A percentile compares a stretch with the other conserved stretches of the same genome.
phyloP scores from a whole-genome alignment of 2,888 invertebrate genomes.

The Autographa pulchrina region DNA sequence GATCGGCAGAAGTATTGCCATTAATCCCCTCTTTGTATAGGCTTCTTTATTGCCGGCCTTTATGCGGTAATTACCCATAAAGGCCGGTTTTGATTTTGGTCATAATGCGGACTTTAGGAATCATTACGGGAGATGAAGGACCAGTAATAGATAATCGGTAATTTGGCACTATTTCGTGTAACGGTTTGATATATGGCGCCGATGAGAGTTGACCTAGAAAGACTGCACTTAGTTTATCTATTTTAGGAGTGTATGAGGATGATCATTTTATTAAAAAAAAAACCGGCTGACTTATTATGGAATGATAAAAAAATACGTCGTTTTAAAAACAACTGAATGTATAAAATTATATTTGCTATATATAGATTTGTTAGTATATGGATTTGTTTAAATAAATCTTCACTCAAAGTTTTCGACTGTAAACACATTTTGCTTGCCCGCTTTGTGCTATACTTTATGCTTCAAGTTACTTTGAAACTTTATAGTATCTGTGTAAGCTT shows the following conservation, averaged over 20 bases:
- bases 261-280: too few relatives aligned
- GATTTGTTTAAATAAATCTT: too few relatives aligned
- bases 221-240: background rate
- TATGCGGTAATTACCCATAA: slow-evolving; percentile 46
- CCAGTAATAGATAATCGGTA: slow-evolving; percentile 38
- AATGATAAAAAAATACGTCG: too few relatives aligned
- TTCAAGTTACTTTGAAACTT: background rate
- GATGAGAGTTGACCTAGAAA: slow-evolving; percentile 15
- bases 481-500: background rate
- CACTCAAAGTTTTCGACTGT: too few relatives aligned
- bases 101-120: slow-evolving; percentile 23
- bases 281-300: too few relatives aligned
- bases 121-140: slow-evolving; percentile 19
- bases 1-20: slow-evolving; percentile 40
- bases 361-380: too few relatives aligned
- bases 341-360: too few relatives aligned
- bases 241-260: background rate
- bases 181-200: background rate
- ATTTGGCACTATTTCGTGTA: background rate
- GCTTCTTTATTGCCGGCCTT: slow-evolving; percentile 45
- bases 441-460: background rate
- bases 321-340: too few relatives aligned
- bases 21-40: slow-evolving; percentile 63
- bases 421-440: background rate
- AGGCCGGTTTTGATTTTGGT: slow-evolving; percentile 39